Base-by-base conservation (phyloP, 2,113 vertebrate genomes). In the Regulus satrapa region DNA sequence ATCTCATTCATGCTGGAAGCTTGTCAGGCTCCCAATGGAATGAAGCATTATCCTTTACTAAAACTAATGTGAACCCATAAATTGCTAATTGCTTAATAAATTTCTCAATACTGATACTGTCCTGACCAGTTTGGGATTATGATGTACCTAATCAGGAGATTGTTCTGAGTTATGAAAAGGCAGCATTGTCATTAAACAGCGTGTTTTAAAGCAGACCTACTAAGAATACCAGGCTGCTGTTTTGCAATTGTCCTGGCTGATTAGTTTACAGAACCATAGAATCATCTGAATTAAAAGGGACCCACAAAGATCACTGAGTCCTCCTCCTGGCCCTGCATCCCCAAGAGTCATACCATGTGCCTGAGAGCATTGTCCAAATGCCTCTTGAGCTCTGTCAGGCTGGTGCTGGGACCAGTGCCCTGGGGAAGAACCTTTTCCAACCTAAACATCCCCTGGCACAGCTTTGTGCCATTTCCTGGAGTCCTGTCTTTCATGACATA, bases 291-390 rank as follows among this genome's bases (percentile, higher is more conserved):
- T 36, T 58, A 17, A 17, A 58, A 51, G 14, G 21, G 7, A 51
- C 18, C 21, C 21, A 43, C 14, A 51, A 67, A 21, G 62, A 43
- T 58, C 26, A 8, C 36, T 9, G 52, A 76, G 52, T 32, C 32
- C 32, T 26, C 0, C 21, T 51, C 14, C 36, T 59, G 36, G 18
- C 32, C 18, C 18, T 59, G 26, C 32, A 36, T 51, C 36, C 20
- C 36, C 14, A 23, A 23, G 21, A 23, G 28, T 28, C 26, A 67
- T 21, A 23, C 52, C 45, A 5, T 14, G 14, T 67, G 9, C 32
- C 26, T 0, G 0, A 48, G 52, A 5, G 16, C 36, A 36, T 2
- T 43, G 36, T 59, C 26, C 11, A 67, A 43, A 51, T 1, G 3
- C 17, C 49, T 34, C 31, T 31, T 31, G 51, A 34, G 1, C 34